Evolutionary conservation across 2,797 vertebrate species (phyloP), one percentile per base, ranked within the genome.

Genomic region (Gallinago solitaria): DNA sequence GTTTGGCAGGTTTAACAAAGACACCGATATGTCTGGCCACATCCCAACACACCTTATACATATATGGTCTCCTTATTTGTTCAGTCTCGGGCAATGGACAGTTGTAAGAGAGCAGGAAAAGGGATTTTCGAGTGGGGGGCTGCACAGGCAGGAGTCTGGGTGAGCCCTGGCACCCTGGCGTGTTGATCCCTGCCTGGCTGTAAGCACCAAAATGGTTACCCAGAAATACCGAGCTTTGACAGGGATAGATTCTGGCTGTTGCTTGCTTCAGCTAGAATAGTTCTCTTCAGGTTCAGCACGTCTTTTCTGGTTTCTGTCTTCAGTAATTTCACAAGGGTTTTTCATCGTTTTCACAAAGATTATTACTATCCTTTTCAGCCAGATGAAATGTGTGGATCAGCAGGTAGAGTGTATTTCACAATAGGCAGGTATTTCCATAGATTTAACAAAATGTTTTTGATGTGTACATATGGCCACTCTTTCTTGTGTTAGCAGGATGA

Each of bases 261-360:
- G n/a, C n/a, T 79, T 47, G 25, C 59, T 89, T 92, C 87, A 77
- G 33, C 28, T 57, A 33, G 18, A 81, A 35, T 16, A 21, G 6
- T 14, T 68, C 23, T 61, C 57, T 68, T 89, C 6, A 30, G 56
- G 24, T 67, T 91, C 78, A 77, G 51, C 65, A 35, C 28, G 16
- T 75, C 30, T 70, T 70, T 85, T 37, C 37, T 85, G 59, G 25
- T 56, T 89, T 92, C 87, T 20, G 25, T 85, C 85, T 83, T 77
- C 43, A 63, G 37, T 85, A 30, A 53, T 84, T 91, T 95, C n/a
- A 37, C 8, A 20, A 67, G 35, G 68, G 25, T 68, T 64, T 27
- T 79, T 83, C 0, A 51, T 80, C 0, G 32, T 91, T 96, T 85
- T 71, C 60, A 64, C 16, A n/a, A 67, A 64, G 28, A 74, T 80